These are phyloP conservation scores for Elgonia sp. DNA, from an alignment of 2,888 invertebrate genomes.

Conservation along the genomic window DNA sequence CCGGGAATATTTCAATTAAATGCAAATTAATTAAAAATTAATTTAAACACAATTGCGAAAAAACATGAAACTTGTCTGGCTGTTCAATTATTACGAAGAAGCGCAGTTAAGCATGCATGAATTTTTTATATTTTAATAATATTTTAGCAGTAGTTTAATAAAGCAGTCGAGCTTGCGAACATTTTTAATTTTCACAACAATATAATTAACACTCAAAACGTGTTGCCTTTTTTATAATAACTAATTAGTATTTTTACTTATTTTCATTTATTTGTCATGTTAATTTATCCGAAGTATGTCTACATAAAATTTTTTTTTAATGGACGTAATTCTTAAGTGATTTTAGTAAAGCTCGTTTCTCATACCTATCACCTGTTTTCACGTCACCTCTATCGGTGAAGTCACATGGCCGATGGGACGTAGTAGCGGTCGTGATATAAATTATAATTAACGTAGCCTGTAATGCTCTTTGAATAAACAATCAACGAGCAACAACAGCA, in stretches of 20 bases:
- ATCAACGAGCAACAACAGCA: conserved; percentile 83
- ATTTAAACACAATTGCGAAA: conserved; percentile 40
- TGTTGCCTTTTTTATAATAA: too few species aligned
- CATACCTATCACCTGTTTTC: conserved; percentile 65
- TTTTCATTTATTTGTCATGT: neutral
- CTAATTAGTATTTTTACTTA: too few species aligned
- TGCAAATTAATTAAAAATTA: conserved; percentile 53
- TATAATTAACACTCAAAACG: neutral
- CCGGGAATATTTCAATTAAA: conserved; percentile 58
- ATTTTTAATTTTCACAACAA: neutral
- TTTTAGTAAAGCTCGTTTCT: conserved; percentile 62
- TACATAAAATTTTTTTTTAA: conserved; percentile 62
- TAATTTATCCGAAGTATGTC: neutral
- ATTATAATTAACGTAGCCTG: conserved; percentile 85
- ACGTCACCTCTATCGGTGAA: conserved; percentile 68
- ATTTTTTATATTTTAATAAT: conserved; percentile 45
- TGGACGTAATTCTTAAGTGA: conserved; percentile 75
- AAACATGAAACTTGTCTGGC: conserved; percentile 56
- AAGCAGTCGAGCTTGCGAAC: neutral
- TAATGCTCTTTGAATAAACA: conserved; percentile 86
- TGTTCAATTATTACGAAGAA: conserved; percentile 39
- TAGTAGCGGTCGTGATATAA: conserved; percentile 84
- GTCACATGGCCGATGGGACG: conserved; percentile 81
- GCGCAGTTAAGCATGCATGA: conserved; percentile 28
- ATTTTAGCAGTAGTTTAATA: conserved; percentile 45